Conservation (phyloP, 1,140 invertebrate species). For the Saccostrea cuccullata region DNA sequence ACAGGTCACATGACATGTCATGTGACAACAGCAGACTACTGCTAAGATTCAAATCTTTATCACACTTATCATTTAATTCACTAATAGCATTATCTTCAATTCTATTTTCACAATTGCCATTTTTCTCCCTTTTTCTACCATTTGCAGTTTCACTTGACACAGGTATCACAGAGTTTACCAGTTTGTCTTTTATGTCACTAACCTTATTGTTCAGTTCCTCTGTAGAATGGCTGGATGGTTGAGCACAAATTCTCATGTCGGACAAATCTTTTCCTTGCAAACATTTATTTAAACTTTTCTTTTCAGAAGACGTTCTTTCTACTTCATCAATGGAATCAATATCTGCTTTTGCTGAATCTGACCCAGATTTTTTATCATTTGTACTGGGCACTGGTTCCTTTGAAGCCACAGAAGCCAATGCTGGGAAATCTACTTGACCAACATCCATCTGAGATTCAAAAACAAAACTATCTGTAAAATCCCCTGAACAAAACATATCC, state of each 20-base stretch:
- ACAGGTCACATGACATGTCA: conserved; percentile 58
- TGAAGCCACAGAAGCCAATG: neutral
- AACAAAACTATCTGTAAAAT: conserved; percentile 67
- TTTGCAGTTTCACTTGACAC: neutral
- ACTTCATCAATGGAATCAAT: neutral
- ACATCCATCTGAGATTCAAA: conserved; percentile 67
- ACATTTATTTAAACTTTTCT: too few relatives aligned
- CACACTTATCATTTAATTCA: neutral
- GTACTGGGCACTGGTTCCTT: neutral
- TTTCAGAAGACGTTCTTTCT: too few relatives aligned
- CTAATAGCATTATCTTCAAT: neutral
- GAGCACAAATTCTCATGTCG: neutral
- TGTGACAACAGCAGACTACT: conserved; percentile 34
- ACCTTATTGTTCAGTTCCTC: neutral
- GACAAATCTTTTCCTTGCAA: too few relatives aligned
- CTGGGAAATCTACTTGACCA: neutral
- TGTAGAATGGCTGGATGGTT: neutral
- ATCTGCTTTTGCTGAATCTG: neutral
- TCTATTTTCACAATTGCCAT: neutral
- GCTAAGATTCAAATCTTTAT: conserved; percentile 35
- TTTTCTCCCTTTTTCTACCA: neutral
- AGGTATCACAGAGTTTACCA: neutral
- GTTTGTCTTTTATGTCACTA: neutral
- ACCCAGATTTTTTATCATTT: neutral
- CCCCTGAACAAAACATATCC: conserved; percentile 39